Conservation (phyloP, 1,140 invertebrate genomes). For the Ptiloglossa arizonensis region DNA sequence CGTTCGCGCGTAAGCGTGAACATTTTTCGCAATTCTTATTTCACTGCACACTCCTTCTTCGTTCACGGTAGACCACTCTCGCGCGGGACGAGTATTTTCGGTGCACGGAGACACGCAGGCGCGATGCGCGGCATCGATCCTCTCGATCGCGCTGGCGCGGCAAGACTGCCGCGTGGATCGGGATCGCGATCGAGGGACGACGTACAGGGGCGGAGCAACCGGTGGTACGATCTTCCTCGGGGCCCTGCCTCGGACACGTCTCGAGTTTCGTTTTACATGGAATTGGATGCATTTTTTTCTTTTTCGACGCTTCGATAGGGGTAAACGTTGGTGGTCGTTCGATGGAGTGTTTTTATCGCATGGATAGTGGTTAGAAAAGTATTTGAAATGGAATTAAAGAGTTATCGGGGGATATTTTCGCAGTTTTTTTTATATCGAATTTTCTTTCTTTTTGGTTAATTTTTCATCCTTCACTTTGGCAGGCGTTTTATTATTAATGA, state of each 20-base stretch:
- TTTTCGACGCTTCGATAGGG: too few species aligned
- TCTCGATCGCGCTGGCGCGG: slow-evolving; percentile 67
- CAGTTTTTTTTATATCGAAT: too few species aligned
- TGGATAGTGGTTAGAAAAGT: too few species aligned
- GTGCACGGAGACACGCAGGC: background rate
- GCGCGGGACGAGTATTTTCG: background rate
- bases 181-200: slow-evolving; percentile 67
- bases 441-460: too few species aligned
- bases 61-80: background rate
- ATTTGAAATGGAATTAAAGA: too few species aligned
- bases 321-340: too few species aligned
- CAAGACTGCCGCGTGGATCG: slow-evolving; percentile 69
- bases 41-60: slow-evolving; percentile 17
- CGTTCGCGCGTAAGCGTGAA: background rate
- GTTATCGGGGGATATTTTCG: too few species aligned
- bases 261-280: too few species aligned
- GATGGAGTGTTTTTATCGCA: too few species aligned
- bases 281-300: too few species aligned
- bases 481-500: too few species aligned
- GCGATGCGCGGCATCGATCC: slow-evolving; percentile 57
- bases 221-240: slow-evolving; percentile 1
- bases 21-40: background rate
- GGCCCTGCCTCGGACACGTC: background rate
- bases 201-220: slow-evolving; percentile 52
- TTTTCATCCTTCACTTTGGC: too few species aligned